Evolutionary conservation across 2,797 vertebrate species (phyloP).

Genomic region (Pygocentrus nattereri): DNA sequence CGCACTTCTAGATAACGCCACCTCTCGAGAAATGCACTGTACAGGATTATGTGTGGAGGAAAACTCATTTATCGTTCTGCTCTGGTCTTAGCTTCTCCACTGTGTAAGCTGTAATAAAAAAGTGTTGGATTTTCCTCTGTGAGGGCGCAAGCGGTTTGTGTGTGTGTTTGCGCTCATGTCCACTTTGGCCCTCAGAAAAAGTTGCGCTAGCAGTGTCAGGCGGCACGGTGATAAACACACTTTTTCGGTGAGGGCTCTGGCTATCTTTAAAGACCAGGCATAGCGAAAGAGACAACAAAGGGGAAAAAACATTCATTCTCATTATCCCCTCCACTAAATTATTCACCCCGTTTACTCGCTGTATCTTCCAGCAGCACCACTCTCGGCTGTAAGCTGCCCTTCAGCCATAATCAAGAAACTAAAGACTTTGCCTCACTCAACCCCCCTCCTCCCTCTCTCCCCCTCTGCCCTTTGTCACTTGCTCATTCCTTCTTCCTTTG

Average conservation of each 20-base stretch:
- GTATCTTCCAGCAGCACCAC: slow-evolving; percentile 60
- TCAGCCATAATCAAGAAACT: slow-evolving; percentile 59
- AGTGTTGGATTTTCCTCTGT: slow-evolving; percentile 34
- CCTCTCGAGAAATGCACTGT: slow-evolving; percentile 32
- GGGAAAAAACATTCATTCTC: slow-evolving; percentile 67
- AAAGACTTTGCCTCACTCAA: slow-evolving; percentile 43
- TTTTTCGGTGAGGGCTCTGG: slow-evolving; percentile 41
- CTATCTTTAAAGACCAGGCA: slow-evolving; percentile 68
- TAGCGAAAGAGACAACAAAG: slow-evolving; percentile 54
- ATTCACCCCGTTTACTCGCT: slow-evolving; percentile 61
- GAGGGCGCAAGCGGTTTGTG: slow-evolving; percentile 2
- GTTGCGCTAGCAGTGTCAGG: slow-evolving; percentile 59
- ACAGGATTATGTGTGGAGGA: slow-evolving; percentile 42
- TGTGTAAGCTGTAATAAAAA: slow-evolving; percentile 47
- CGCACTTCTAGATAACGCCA: slow-evolving; percentile 40
- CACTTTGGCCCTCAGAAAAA: slow-evolving; percentile 41
- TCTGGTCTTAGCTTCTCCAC: slow-evolving; percentile 38
- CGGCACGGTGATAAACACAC: slow-evolving; percentile 65
- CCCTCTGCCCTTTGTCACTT: slow-evolving; percentile 30
- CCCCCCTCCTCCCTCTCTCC: slow-evolving; percentile 3
- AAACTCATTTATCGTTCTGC: slow-evolving; percentile 49
- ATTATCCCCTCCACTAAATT: slow-evolving; percentile 69
- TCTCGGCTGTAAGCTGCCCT: slow-evolving; percentile 61
- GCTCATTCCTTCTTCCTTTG: slow-evolving; percentile 24
- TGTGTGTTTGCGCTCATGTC: slow-evolving; percentile 16